These are phyloP conservation scores for Chironomus tentans DNA, from an alignment of 2,888 invertebrate genomes.

Conservation along the genomic window DNA sequence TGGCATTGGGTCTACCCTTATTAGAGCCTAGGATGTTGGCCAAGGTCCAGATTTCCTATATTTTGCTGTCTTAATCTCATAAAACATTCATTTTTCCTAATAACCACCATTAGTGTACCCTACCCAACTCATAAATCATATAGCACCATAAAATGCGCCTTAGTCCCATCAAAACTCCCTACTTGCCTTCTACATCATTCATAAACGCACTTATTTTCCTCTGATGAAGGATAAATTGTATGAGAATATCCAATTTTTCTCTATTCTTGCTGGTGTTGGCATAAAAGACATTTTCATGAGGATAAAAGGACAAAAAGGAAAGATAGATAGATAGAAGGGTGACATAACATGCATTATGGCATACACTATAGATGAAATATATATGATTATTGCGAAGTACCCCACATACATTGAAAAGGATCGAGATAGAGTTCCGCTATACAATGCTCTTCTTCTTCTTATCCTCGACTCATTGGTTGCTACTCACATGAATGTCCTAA, in stretches of 20 bases:
- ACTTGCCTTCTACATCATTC: not conserved
- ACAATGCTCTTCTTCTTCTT: not conserved
- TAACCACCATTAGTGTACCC: too few species aligned
- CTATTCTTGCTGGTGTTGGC: slow-evolving; percentile 21
- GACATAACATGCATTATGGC: not conserved
- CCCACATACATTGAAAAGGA: not conserved
- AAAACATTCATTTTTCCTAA: too few species aligned
- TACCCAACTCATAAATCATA: too few species aligned
- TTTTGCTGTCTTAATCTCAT: too few species aligned
- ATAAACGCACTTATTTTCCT: not conserved
- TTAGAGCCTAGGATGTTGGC: too few species aligned
- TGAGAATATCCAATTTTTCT: slow-evolving; percentile 20
- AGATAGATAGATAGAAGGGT: not conserved
- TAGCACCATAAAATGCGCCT: too few species aligned
- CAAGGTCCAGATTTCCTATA: too few species aligned
- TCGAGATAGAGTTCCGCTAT: not conserved
- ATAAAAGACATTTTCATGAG: not conserved
- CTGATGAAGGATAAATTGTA: not conserved
- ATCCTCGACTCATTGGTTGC: too few species aligned
- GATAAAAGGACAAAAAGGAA: not conserved
- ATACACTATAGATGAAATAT: slow-evolving; percentile 5
- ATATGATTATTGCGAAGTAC: slow-evolving; percentile 20
- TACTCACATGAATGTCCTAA: too few species aligned
- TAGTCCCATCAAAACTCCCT: too few species aligned
- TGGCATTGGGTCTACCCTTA: too few species aligned